phyloP scores from a whole-genome alignment of 2,888 invertebrate genomes.

The Cheilosia soror region DNA sequence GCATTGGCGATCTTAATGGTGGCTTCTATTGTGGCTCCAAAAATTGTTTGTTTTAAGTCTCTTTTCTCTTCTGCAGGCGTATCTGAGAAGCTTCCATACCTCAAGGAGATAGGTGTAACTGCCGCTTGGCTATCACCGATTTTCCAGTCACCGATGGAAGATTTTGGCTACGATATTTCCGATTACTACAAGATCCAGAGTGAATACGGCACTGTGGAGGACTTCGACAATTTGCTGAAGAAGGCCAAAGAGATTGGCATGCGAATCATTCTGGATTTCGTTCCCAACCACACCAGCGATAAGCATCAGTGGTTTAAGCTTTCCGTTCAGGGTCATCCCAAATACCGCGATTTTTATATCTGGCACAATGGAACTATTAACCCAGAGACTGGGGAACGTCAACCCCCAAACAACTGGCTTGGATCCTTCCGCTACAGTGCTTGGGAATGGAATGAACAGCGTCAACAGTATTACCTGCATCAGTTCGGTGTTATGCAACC shows the following conservation, averaged over 20 bases:
- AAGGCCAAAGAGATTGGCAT: constrained; percentile 85
- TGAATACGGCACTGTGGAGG: constrained; percentile 88
- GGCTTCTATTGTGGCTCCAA: constrained; percentile 70
- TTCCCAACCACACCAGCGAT: constrained; percentile 88
- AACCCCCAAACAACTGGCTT: constrained; percentile 85
- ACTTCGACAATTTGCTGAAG: constrained; percentile 87
- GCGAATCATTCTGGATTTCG: constrained; percentile 84
- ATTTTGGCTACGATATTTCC: constrained; percentile 91
- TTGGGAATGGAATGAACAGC: constrained; percentile 86
- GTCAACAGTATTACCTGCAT: constrained; percentile 87
- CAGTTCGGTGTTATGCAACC: constrained; percentile 87
- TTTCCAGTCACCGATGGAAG: constrained; percentile 90
- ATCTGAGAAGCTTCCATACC: constrained; percentile 86
- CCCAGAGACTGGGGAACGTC: constrained; percentile 78
- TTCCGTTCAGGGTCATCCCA: constrained; percentile 86
- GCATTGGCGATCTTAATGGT: constrained; percentile 94
- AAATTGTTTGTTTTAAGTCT: not conserved
- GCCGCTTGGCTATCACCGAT: constrained; percentile 91
- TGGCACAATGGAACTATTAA: constrained; percentile 86
- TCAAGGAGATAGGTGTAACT: constrained; percentile 88
- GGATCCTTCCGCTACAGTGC: constrained; percentile 85
- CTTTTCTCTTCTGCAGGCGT: constrained; percentile 84
- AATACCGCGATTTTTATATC: constrained; percentile 90
- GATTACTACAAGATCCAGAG: constrained; percentile 88
- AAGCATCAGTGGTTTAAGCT: constrained; percentile 92